Conservation (phyloP, 2,797 vertebrate species). For the Hozukius guyotensis region DNA sequence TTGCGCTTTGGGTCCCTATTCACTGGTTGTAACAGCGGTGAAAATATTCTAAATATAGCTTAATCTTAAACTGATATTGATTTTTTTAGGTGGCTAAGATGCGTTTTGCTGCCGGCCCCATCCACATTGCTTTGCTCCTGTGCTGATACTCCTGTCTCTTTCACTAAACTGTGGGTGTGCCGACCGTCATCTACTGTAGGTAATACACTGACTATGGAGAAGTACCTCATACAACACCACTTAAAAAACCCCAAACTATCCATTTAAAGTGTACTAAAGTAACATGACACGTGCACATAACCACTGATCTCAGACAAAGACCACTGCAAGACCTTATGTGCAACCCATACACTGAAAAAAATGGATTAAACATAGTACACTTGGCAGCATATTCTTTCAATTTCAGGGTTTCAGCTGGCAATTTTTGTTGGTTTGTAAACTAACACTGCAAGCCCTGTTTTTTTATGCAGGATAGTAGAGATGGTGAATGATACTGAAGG, state of each 20-base stretch:
- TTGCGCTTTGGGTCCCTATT: too few relatives aligned
- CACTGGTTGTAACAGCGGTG: too few relatives aligned
- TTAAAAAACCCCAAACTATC: too few relatives aligned
- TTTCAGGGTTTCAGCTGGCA: not conserved
- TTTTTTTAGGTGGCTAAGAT: too few relatives aligned
- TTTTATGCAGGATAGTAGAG: not conserved
- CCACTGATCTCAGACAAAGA: too few relatives aligned
- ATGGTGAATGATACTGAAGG: too few relatives aligned
- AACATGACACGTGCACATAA: not conserved
- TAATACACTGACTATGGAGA: too few relatives aligned
- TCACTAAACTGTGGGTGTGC: accelerated
- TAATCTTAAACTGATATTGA: too few relatives aligned
- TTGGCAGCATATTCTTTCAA: not conserved
- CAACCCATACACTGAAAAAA: not conserved
- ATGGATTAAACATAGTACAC: not conserved
- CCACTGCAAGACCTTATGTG: not conserved
- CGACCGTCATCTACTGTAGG: too few relatives aligned
- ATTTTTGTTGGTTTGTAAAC: not conserved
- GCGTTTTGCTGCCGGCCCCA: accelerated
- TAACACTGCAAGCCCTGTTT: not conserved
- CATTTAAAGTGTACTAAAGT: not conserved
- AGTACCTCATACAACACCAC: too few relatives aligned
- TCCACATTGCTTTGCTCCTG: not conserved
- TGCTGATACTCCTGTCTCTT: not conserved
- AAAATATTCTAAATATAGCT: too few relatives aligned